phyloP scores from a whole-genome alignment of 2,888 invertebrate genomes.

The Cataglyphis rosenhaueri region DNA sequence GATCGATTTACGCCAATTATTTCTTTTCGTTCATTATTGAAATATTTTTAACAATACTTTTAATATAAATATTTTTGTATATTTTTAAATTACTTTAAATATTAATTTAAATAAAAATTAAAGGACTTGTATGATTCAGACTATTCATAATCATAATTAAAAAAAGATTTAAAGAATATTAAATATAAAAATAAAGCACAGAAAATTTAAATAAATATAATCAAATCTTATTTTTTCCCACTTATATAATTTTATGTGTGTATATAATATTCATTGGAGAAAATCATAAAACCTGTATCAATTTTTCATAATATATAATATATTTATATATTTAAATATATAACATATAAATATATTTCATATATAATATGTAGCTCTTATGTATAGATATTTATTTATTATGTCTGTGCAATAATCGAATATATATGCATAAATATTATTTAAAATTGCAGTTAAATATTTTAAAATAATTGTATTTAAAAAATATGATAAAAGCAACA shows the following conservation, averaged over 20 bases:
- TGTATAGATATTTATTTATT: not conserved
- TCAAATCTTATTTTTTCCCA: not conserved
- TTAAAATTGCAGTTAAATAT: not conserved
- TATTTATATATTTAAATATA: not conserved
- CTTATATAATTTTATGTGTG: not conserved
- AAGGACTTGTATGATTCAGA: not conserved
- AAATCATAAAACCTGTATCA: not conserved
- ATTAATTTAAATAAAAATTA: not conserved
- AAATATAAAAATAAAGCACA: not conserved
- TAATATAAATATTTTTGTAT: not conserved
- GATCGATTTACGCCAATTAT: slow-evolving; percentile 18
- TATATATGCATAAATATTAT: not conserved
- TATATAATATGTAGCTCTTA: not conserved
- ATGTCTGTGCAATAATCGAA: slow-evolving; percentile 3
- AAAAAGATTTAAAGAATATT: not conserved
- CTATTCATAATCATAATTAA: not conserved
- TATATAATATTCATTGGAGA: not conserved
- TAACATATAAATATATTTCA: not conserved
- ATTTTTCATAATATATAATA: not conserved
- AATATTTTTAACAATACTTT: not conserved
- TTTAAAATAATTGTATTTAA: not conserved
- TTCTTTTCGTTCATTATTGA: not conserved
- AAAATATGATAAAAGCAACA: not conserved
- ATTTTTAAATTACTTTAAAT: not conserved
- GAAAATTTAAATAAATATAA: not conserved